Evolutionary conservation across 2,888 invertebrate genomes (phyloP), one percentile per base, ranked within the genome.

Genomic region (Meliscaeva auricollis): DNA sequence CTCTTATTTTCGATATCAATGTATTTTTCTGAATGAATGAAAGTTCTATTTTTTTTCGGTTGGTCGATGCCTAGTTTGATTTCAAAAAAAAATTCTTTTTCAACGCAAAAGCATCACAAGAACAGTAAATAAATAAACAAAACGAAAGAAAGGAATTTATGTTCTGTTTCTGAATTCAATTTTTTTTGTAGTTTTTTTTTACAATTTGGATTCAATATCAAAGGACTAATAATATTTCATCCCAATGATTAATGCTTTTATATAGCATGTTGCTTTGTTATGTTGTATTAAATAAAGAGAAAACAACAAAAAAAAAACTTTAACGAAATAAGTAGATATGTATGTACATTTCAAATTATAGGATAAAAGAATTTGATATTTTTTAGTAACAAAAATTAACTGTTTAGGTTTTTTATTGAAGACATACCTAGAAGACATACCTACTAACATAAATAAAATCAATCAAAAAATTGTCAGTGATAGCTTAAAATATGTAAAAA

Each of bases 11-110:
- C 44, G 41, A 46, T 46, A 46, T 64, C 46, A 64, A 0, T 60
- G 68, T 46, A 64, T 52, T 73, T 73, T 64, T 66, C 26, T 74
- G 66, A 79, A 74, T 79, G 79, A 79, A 79, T 79, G 60, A 74
- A 68, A 32, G 35, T 62, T 62, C 17, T 58, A 58, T 79, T 30
- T 41, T 20, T 38, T 38, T 46, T 17, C 17, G 46, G 11, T 58
- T 13, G 35, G 38, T 38, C 3, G 17, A 32, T 66, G 38, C 17
- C 46, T 30, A 32, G 38, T 22, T 64, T 46, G 38, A 17, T 50
- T 58, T 72, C 78, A 72, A 72, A 79, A 66, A 68, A 54, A 72
- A 66, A 54, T 64, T 38, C 13, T 44, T 62, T 52, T 52, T 11
- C 50, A 56, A 11, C 48, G 30, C 17, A 32, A 56, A 44, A 48